These are phyloP conservation scores for Hybos culiciformis DNA, from an alignment of 2,888 invertebrate species.

Conservation along the genomic window DNA sequence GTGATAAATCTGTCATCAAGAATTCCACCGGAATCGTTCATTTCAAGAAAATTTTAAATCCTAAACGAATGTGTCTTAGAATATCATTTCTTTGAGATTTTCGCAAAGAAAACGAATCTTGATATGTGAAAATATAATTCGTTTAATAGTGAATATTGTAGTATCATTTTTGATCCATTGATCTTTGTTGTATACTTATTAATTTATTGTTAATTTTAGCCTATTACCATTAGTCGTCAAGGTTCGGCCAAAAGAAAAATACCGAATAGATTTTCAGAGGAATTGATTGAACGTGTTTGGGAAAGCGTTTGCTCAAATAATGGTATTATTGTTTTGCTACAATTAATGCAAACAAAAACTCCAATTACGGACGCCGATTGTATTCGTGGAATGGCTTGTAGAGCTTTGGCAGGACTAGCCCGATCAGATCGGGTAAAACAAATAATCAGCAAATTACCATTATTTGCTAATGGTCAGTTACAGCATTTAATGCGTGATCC, in stretches of 20 bases:
- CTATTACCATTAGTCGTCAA: slow-evolving; percentile 38
- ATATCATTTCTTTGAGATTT: too few relatives aligned
- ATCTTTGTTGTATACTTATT: too few relatives aligned
- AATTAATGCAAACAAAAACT: slow-evolving; percentile 78
- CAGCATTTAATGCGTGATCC: slow-evolving; percentile 95
- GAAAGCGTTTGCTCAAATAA: slow-evolving; percentile 86
- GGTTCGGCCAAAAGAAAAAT: slow-evolving; percentile 42
- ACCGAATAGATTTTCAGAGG: slow-evolving; percentile 56
- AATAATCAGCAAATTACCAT: slow-evolving; percentile 87
- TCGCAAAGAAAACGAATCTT: slow-evolving; percentile 24
- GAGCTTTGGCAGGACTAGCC: slow-evolving; percentile 83
- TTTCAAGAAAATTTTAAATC: too few relatives aligned
- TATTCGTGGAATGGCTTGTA: slow-evolving; percentile 83
- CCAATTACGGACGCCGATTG: slow-evolving; percentile 96
- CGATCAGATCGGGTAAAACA: slow-evolving; percentile 87
- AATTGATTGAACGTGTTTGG: slow-evolving; percentile 86
- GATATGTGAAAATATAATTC: too few relatives aligned
- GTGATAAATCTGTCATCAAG: too few relatives aligned
- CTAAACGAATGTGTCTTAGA: too few relatives aligned
- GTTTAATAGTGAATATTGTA: too few relatives aligned
- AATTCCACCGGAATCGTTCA: too few relatives aligned
- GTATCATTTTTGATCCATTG: too few relatives aligned
- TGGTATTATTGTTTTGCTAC: slow-evolving; percentile 88
- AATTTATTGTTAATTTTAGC: neutral
- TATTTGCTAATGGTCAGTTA: slow-evolving; percentile 85